phyloP scores from a whole-genome alignment of 92 coral and sea anemone species.

The Paramuricea clavata region DNA sequence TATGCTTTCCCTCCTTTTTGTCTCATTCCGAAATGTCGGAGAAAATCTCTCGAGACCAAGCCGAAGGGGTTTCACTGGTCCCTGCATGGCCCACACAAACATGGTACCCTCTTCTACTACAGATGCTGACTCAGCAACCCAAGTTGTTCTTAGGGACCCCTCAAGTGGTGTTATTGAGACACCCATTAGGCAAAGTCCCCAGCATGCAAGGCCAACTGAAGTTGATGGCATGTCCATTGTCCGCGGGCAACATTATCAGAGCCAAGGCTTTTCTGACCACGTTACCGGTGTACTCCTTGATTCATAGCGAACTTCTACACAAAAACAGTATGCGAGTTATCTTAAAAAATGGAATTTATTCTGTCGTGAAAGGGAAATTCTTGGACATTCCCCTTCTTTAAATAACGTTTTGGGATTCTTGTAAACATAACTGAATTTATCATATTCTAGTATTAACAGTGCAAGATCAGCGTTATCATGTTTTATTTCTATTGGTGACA shows the following conservation, averaged over 20 bases:
- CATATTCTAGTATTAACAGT: slow-evolving; percentile 56
- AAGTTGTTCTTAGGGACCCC: slow-evolving; percentile 57
- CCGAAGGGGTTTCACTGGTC: slow-evolving; percentile 28
- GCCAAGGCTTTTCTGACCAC: slow-evolving; percentile 50
- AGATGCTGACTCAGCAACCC: slow-evolving; percentile 48
- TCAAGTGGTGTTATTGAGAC: slow-evolving; percentile 33
- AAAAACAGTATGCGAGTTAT: slow-evolving; percentile 58
- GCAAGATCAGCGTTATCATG: slow-evolving; percentile 65
- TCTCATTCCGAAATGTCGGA: slow-evolving; percentile 38
- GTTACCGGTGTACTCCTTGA: slow-evolving; percentile 67
- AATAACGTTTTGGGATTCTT: slow-evolving; percentile 54
- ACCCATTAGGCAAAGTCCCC: slow-evolving; percentile 55
- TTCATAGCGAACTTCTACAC: slow-evolving; percentile 65
- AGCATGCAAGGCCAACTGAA: slow-evolving; percentile 61
- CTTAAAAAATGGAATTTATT: slow-evolving; percentile 58
- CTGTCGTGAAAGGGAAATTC: slow-evolving; percentile 68
- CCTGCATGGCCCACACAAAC: slow-evolving; percentile 67
- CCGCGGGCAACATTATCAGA: slow-evolving; percentile 53
- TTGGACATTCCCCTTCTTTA: slow-evolving; percentile 63
- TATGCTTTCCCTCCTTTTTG: slow-evolving; percentile 41
- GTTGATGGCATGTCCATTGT: slow-evolving; percentile 64
- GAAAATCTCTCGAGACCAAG: slow-evolving; percentile 50
- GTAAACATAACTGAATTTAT: slow-evolving; percentile 48
- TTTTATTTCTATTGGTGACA: slow-evolving; percentile 17
- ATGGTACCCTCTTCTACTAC: slow-evolving; percentile 57